phyloP scores from a whole-genome alignment of 2,888 invertebrate genomes.

The Herminia tarsipennalis region DNA sequence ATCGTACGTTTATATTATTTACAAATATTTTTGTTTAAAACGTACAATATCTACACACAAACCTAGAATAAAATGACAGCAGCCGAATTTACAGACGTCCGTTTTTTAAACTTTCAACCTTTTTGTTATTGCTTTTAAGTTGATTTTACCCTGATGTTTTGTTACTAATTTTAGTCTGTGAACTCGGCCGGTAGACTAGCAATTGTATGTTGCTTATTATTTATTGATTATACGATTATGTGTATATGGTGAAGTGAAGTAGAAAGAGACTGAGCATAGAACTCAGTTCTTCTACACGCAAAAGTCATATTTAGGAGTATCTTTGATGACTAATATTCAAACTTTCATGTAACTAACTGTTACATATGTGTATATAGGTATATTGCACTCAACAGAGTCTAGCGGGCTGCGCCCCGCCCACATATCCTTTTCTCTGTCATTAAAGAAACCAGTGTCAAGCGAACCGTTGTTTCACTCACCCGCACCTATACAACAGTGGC shows the following conservation, averaged over 20 bases:
- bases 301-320: too few relatives aligned
- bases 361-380: too few relatives aligned
- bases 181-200: constrained; percentile 42
- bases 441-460: too few relatives aligned
- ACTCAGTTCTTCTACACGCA: too few relatives aligned
- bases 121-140: constrained; percentile 25
- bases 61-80: constrained; percentile 53
- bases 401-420: too few relatives aligned
- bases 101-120: constrained; percentile 25
- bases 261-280: neutral
- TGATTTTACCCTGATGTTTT: constrained; percentile 27
- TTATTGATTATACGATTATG: constrained; percentile 15
- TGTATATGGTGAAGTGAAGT: neutral
- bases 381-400: too few relatives aligned
- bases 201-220: constrained; percentile 28
- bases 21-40: constrained; percentile 18
- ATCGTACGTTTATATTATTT: constrained; percentile 32
- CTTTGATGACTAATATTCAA: too few relatives aligned
- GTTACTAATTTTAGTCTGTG: constrained; percentile 18
- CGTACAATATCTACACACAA: constrained; percentile 63
- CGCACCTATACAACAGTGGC: too few relatives aligned
- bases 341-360: too few relatives aligned
- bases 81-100: constrained; percentile 41
- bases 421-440: too few relatives aligned
- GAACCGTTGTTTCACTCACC: too few relatives aligned